A percentile compares a stretch with the other conserved stretches of the same genome.
Conservation (phyloP, 2,113 vertebrate genomes). For the Chionodraco myersi region DNA sequence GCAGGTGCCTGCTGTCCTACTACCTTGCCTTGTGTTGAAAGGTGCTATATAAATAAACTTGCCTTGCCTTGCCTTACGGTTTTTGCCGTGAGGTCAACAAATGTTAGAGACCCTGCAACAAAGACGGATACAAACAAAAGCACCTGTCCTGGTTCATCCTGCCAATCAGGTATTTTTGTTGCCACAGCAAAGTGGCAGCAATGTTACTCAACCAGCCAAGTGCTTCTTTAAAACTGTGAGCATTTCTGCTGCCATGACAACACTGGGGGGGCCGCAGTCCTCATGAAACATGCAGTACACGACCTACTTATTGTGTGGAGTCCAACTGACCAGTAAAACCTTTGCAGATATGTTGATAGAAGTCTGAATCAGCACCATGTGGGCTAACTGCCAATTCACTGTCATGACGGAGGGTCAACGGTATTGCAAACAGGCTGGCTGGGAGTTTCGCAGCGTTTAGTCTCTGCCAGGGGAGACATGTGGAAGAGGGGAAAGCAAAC, state of each 20-base stretch:
- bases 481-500: constrained; percentile 56
- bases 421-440: constrained; percentile 3
- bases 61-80: background rate
- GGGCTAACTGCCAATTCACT: constrained; percentile 13
- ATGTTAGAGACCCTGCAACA: constrained; percentile 12
- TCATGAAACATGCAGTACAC: constrained; percentile 24
- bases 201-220: constrained; percentile 18
- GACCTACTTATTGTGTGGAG: background rate
- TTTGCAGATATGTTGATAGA: constrained; percentile 32
- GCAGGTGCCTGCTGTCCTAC: constrained; percentile 3
- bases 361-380: constrained; percentile 19
- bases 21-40: background rate
- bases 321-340: constrained; percentile 14
- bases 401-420: background rate
- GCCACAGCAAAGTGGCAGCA: constrained; percentile 13
- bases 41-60: too few species aligned
- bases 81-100: constrained; percentile 23
- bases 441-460: constrained; percentile 20
- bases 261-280: background rate
- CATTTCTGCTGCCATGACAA: constrained; percentile 40
- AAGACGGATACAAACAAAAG: constrained; percentile 33
- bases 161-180: constrained; percentile 13
- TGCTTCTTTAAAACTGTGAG: constrained; percentile 9
- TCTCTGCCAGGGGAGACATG: constrained; percentile 30
- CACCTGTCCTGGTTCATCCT: constrained; percentile 37